phyloP scores from a whole-genome alignment of 2,888 invertebrate genomes.

The Seira musarum region DNA sequence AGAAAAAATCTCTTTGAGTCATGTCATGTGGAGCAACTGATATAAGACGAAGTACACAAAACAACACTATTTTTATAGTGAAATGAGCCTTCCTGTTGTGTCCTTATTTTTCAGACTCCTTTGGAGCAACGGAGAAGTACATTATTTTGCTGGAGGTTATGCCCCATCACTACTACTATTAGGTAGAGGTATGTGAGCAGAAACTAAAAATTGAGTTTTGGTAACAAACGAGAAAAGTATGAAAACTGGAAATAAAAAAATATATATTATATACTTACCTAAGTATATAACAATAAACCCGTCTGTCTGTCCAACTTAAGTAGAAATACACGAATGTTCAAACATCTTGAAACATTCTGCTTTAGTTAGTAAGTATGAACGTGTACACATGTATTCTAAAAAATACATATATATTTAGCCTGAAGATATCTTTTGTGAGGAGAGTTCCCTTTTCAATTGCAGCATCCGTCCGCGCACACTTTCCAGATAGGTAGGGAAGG shows the following conservation, averaged over 20 bases:
- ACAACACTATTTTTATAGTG: neutral
- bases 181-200: slow-evolving; percentile 2
- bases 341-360: neutral
- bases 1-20: neutral
- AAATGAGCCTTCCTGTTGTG: neutral
- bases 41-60: neutral
- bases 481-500: neutral
- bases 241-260: too few species aligned
- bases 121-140: neutral
- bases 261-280: neutral
- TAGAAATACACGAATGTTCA: neutral
- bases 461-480: slow-evolving; percentile 16
- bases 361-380: neutral
- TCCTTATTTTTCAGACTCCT: neutral
- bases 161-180: neutral
- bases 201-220: slow-evolving; percentile 3
- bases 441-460: slow-evolving; percentile 29
- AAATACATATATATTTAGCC: neutral
- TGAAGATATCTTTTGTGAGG: neutral
- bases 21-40: neutral
- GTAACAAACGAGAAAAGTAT: neutral
- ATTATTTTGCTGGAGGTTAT: neutral
- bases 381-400: neutral
- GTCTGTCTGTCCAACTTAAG: neutral
- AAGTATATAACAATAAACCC: neutral